Evolutionary conservation across 2,113 vertebrate genomes (phyloP).

Genomic region (Lagopus muta): DNA sequence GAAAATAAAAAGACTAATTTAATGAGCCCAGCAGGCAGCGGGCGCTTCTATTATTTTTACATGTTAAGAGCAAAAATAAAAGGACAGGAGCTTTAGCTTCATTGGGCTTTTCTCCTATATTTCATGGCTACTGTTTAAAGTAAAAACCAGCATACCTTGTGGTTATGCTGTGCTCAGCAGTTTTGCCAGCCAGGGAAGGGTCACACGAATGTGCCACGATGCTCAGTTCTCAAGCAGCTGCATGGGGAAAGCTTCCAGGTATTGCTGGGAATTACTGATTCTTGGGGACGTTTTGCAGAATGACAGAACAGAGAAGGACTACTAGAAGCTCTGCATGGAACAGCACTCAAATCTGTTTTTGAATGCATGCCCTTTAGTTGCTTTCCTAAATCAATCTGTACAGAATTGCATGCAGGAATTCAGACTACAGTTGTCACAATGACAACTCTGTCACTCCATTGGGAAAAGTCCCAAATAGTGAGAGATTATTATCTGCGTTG

Average conservation of each 20-base stretch:
- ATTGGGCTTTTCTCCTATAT: not conserved
- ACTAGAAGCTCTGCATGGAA: not conserved
- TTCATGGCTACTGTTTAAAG: not conserved
- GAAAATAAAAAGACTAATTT: slow-evolving; percentile 42
- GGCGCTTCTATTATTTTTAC: slow-evolving; percentile 12
- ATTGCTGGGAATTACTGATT: not conserved
- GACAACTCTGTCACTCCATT: not conserved
- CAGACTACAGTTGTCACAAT: not conserved
- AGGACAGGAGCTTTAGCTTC: slow-evolving; percentile 16
- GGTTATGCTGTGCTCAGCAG: not conserved
- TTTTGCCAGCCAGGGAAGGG: not conserved
- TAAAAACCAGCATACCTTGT: not conserved
- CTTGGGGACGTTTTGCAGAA: not conserved
- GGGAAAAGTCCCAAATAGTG: not conserved
- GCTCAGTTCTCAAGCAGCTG: not conserved
- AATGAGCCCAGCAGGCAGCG: slow-evolving; percentile 35
- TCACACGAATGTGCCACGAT: accelerated
- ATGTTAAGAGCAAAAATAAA: not conserved
- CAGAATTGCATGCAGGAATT: not conserved
- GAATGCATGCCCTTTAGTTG: not conserved
- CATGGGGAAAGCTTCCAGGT: not conserved
- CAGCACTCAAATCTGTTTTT: not conserved
- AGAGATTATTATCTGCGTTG: accelerated
- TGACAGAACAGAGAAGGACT: not conserved
- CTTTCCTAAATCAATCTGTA: accelerated